Evolutionary conservation across 2,888 invertebrate genomes (phyloP).

Genomic region (Chaitophorus viminalis): DNA sequence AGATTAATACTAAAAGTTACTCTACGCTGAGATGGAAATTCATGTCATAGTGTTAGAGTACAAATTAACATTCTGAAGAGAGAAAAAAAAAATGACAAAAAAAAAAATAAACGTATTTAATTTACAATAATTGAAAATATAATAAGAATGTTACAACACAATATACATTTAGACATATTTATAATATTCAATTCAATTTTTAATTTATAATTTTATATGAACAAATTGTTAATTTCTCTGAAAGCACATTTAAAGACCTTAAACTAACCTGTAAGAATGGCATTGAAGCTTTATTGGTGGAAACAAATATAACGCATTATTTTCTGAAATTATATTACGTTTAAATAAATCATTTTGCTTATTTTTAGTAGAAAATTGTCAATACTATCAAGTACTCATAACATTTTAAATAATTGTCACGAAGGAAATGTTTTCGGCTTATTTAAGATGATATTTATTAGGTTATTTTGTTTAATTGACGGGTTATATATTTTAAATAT

Average conservation of each 20-base stretch:
- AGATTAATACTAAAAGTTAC: too few species aligned
- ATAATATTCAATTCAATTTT: too few species aligned
- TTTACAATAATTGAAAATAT: too few species aligned
- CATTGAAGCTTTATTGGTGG: not conserved
- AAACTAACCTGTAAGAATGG: not conserved
- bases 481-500: too few species aligned
- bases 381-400: constrained; percentile 4
- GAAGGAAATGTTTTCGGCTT: not conserved
- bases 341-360: not conserved
- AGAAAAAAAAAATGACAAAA: too few species aligned
- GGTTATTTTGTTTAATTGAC: not conserved
- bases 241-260: not conserved
- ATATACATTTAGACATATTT: too few species aligned
- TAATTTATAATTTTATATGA: not conserved
- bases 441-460: not conserved
- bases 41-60: too few species aligned
- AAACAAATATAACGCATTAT: not conserved
- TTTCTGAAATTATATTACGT: not conserved
- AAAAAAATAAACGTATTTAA: too few species aligned
- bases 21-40: too few species aligned
- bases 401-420: not conserved
- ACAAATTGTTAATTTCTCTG: not conserved
- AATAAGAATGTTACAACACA: too few species aligned
- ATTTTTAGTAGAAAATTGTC: not conserved
- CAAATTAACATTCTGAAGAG: too few species aligned